Conservation (phyloP, 2,113 vertebrate genomes). For the Acrocephalus kingi region DNA sequence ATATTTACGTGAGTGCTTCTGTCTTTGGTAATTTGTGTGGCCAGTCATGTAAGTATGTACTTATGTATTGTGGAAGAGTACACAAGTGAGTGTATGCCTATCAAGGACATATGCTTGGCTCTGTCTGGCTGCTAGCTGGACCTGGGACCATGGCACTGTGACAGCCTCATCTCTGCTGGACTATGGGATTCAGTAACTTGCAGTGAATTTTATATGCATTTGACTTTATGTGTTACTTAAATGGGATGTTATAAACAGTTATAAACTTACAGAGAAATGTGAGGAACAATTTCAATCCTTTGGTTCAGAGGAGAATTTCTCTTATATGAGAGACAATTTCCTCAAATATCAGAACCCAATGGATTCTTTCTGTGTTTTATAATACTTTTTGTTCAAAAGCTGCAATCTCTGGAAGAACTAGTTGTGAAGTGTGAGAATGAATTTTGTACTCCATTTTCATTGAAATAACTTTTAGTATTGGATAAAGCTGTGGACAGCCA, state of each 20-base stretch:
- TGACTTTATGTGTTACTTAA: neutral
- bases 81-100: rapidly evolving
- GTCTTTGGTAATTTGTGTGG: neutral
- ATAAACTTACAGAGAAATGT: neutral
- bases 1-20: neutral
- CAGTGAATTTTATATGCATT: neutral
- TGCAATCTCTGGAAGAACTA: slow-evolving; percentile 26
- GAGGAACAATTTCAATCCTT: neutral
- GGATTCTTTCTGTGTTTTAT: slow-evolving; percentile 4
- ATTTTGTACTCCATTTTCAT: slow-evolving; percentile 50
- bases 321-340: slow-evolving; percentile 7
- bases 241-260: neutral
- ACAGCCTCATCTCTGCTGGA: neutral
- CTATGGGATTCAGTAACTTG: neutral
- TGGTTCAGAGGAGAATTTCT: slow-evolving; percentile 21
- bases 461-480: slow-evolving; percentile 40
- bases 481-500: neutral
- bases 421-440: slow-evolving; percentile 20
- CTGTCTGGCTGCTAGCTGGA: neutral
- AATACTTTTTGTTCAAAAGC: slow-evolving; percentile 37
- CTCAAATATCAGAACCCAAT: slow-evolving; percentile 17
- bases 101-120: neutral
- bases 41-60: too few relatives aligned
- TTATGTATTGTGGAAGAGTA: neutral
- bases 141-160: too few relatives aligned